Conservation (phyloP, 92 coral and sea anemone species). For the Chrysogorgia sp. region DNA sequence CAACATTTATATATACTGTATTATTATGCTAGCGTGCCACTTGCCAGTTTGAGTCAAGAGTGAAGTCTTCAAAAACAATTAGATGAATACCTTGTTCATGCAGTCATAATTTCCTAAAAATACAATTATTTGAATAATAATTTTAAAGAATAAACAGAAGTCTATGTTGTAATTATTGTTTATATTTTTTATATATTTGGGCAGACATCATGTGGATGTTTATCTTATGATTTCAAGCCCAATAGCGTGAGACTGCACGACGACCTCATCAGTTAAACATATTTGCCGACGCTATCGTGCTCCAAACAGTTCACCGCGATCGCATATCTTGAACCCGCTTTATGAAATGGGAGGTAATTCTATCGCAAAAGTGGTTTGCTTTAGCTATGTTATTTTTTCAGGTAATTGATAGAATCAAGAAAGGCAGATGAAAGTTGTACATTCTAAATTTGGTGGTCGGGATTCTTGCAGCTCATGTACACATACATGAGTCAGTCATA, state of each 20-base stretch:
- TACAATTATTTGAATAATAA: too few relatives aligned
- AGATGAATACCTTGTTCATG: too few relatives aligned
- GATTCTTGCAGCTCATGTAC: neutral
- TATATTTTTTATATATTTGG: neutral
- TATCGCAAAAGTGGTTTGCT: slow-evolving; percentile 22
- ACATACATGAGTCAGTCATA: neutral
- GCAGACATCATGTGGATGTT: slow-evolving; percentile 40
- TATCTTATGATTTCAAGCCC: slow-evolving; percentile 4
- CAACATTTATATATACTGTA: too few relatives aligned
- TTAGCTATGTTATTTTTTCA: slow-evolving; percentile 31
- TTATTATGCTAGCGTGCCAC: too few relatives aligned
- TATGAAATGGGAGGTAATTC: slow-evolving; percentile 41
- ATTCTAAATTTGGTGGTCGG: too few relatives aligned
- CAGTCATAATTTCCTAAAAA: too few relatives aligned
- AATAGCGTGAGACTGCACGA: slow-evolving; percentile 11
- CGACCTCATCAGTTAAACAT: slow-evolving; percentile 4
- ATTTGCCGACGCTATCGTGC: slow-evolving; percentile 12
- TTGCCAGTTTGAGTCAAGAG: too few relatives aligned
- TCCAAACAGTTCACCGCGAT: slow-evolving; percentile 22
- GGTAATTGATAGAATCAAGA: slow-evolving; percentile 19
- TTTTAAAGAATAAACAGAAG: too few relatives aligned
- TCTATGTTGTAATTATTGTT: too few relatives aligned
- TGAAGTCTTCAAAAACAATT: too few relatives aligned
- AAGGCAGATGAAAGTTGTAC: neutral
- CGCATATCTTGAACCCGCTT: slow-evolving; percentile 42